These are phyloP conservation scores for Cliona cf. orientalis DNA, from an alignment of 37 sponge, comb jelly and placozoan genomes.

Conservation along the genomic window DNA sequence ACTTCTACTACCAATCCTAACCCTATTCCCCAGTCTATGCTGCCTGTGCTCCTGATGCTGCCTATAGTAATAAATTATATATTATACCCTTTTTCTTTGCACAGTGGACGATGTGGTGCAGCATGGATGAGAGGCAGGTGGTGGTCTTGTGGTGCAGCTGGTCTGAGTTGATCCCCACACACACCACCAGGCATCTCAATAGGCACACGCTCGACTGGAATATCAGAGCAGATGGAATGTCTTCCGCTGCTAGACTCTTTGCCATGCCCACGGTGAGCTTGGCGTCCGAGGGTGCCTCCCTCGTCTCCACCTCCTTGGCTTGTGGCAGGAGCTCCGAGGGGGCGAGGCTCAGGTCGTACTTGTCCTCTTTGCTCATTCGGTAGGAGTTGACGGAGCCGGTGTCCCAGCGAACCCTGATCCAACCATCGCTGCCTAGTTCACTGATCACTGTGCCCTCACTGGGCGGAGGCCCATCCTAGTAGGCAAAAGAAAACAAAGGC, in stretches of 20 bases:
- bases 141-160: constrained; percentile 23
- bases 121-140: constrained; percentile 11
- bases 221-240: constrained; percentile 44
- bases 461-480: constrained; percentile 88
- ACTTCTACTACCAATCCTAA: too few species aligned
- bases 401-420: constrained; percentile 95
- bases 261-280: constrained; percentile 46
- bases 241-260: constrained; percentile 16
- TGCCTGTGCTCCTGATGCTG: not conserved
- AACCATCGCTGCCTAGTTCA: constrained; percentile 89
- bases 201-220: constrained; percentile 58
- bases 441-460: constrained; percentile 89
- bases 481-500: not conserved
- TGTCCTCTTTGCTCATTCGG: constrained; percentile 91
- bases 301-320: constrained; percentile 42
- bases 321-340: constrained; percentile 70
- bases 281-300: constrained; percentile 51
- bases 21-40: too few species aligned
- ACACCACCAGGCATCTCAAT: constrained; percentile 57
- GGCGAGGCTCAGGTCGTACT: constrained; percentile 87
- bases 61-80: not conserved
- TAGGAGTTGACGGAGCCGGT: constrained; percentile 91
- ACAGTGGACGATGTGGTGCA: constrained; percentile 42
- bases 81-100: constrained; percentile 30
- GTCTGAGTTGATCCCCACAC: constrained; percentile 38